Evolutionary conservation across 2,888 invertebrate species (phyloP), one percentile per base, ranked within the genome.

Genomic region (Camponotus fellah): DNA sequence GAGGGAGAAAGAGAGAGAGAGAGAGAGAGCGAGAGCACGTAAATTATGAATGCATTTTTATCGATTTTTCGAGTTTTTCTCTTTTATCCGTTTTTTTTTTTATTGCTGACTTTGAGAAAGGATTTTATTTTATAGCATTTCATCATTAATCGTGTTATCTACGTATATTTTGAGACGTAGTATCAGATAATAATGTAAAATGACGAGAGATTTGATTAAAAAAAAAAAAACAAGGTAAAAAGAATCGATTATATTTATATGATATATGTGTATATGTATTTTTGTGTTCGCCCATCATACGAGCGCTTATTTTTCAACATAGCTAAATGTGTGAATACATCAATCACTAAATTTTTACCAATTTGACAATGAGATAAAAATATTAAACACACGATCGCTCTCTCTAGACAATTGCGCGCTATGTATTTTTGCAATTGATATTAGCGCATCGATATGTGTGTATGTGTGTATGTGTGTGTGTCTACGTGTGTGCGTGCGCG

Each of bases 1-100:
- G 14, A 32, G 60, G 46, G 14, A 66, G 66, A 40, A 26, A 66
- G 14, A 17, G 32, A 46, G 26, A 64, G 21, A 65, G 17, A 40
- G 64, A 64, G 85, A 77, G 72, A 85, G 91, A 91, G 91, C 91
- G 92, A n/a, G 91, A 92, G 92, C 93, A 91, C 92, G 92, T 91
- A 89, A 88, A 92, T 92, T 91, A 72, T 43, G 34, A 80, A 32
- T 32, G 26, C 4, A 66, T 75, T 26, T 14, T n/a, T 12, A 37
- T 56, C 21, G 37, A n/a, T 21, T 26, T 26, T 34, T 21, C 14
- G 12, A 53, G 53, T n/a, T 32, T 62, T 64, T 66, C 5, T 32
- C 32, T 58, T 64, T 32, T 9, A 37, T 71, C 34, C 43, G 26
- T 26, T 76, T 56, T 62, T 76, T 56, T 62, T 56, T 64, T 77